Conservation (phyloP, 64 coral and sea anemone genomes). For the Anthopleura sola region DNA sequence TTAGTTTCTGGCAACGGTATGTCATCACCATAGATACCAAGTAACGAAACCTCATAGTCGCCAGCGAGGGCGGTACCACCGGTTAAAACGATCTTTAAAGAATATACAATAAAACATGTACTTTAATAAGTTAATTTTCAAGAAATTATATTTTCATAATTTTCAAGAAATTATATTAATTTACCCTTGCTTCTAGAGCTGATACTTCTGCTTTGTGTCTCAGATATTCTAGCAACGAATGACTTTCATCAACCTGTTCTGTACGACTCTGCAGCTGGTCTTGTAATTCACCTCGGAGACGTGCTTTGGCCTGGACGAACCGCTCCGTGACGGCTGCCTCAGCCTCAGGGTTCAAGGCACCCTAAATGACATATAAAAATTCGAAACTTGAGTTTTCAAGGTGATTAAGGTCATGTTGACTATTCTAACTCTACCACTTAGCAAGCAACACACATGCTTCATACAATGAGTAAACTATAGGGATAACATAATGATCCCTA, state of each 20-base stretch:
- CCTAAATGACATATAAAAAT: slow-evolving; percentile 35
- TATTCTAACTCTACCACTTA: no score
- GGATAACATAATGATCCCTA: no score
- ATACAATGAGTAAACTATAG: no score
- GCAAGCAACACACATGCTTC: no score
- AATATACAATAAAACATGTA: background rate
- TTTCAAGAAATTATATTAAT: background rate
- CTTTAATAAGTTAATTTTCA: no score
- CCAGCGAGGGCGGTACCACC: slow-evolving; percentile 69
- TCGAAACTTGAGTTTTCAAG: no score
- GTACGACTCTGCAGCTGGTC: slow-evolving; percentile 92
- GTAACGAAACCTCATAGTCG: slow-evolving; percentile 73
- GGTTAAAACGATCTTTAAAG: slow-evolving; percentile 63
- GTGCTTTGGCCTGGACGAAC: slow-evolving; percentile 79
- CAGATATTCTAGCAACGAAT: slow-evolving; percentile 86
- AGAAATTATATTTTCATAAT: no score
- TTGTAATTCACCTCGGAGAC: slow-evolving; percentile 79
- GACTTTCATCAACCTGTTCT: slow-evolving; percentile 87
- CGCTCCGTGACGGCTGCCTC: slow-evolving; percentile 87
- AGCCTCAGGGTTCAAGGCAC: slow-evolving; percentile 90
- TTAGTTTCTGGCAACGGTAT: slow-evolving; percentile 79
- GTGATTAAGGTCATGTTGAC: no score
- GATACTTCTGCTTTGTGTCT: slow-evolving; percentile 89
- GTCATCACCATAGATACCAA: slow-evolving; percentile 90
- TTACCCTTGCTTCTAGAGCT: slow-evolving; percentile 89